phyloP scores from a whole-genome alignment of 2,888 invertebrate species.

The Synanthedon vespiformis region DNA sequence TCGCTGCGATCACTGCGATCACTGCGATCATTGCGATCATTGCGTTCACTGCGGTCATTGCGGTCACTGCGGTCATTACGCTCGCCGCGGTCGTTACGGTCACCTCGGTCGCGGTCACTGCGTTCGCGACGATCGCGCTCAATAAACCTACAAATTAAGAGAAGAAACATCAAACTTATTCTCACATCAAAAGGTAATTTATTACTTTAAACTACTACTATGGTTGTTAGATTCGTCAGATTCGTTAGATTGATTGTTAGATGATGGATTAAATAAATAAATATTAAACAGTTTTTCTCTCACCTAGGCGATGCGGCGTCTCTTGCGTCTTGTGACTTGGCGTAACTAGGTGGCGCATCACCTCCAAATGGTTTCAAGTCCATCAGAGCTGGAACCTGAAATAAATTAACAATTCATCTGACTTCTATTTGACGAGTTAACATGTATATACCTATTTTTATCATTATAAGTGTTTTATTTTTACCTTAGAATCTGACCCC shows the following conservation, averaged over 20 bases:
- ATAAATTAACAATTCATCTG: too few relatives aligned
- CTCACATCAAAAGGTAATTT: too few relatives aligned
- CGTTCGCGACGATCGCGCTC: constrained; percentile 32
- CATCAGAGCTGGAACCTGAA: constrained; percentile 49
- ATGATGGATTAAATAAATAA: too few relatives aligned
- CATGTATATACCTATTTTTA: not conserved
- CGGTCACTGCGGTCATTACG: not conserved
- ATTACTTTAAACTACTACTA: too few relatives aligned
- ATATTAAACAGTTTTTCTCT: not conserved
- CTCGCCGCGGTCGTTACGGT: not conserved
- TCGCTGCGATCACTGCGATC: constrained; percentile 6
- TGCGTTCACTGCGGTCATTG: not conserved
- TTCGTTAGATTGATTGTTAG: too few relatives aligned
- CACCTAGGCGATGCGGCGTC: constrained; percentile 62
- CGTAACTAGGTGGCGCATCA: constrained; percentile 22
- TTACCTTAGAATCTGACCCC: constrained; percentile 16
- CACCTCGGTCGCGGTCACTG: constrained; percentile 17
- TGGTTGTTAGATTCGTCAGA: too few relatives aligned
- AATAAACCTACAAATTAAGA: constrained; percentile 25
- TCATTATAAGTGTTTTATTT: not conserved
- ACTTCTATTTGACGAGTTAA: not conserved
- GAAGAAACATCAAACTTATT: not conserved
- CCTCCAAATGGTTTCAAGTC: constrained; percentile 50
- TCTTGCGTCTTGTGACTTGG: constrained; percentile 38
- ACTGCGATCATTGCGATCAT: not conserved